phyloP scores from a whole-genome alignment of 2,888 invertebrate genomes.

The Stenodema calcarata region DNA sequence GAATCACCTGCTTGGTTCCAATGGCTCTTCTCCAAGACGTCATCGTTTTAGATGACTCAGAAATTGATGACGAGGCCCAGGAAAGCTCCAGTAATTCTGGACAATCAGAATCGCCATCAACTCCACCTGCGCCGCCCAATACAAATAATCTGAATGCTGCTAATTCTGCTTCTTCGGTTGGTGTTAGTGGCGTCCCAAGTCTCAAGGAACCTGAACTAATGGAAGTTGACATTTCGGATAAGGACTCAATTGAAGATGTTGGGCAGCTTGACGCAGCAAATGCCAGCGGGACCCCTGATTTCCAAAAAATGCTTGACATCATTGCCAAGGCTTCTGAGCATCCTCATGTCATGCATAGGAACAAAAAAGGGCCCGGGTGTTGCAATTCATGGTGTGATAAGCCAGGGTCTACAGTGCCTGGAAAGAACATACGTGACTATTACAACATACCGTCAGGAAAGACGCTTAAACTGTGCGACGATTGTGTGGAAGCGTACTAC shows the following conservation, averaged over 20 bases:
- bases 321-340: not conserved
- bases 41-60: not conserved
- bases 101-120: too few relatives aligned
- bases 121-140: too few relatives aligned
- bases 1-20: not conserved
- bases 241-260: too few relatives aligned
- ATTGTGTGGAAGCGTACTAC: not conserved
- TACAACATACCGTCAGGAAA: not conserved
- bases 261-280: too few relatives aligned
- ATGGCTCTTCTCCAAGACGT: not conserved
- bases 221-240: too few relatives aligned
- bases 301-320: not conserved
- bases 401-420: not conserved
- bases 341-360: not conserved
- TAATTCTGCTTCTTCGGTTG: too few relatives aligned
- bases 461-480: not conserved
- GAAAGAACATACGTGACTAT: not conserved
- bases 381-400: slow-evolving; percentile 15
- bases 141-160: too few relatives aligned
- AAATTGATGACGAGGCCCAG: not conserved
- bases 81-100: not conserved
- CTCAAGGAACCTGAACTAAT: too few relatives aligned
- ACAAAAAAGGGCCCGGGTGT: not conserved
- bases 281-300: not conserved
- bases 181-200: too few relatives aligned